phyloP scores from a whole-genome alignment of 2,113 vertebrate species.

The Australoheros scitulus region DNA sequence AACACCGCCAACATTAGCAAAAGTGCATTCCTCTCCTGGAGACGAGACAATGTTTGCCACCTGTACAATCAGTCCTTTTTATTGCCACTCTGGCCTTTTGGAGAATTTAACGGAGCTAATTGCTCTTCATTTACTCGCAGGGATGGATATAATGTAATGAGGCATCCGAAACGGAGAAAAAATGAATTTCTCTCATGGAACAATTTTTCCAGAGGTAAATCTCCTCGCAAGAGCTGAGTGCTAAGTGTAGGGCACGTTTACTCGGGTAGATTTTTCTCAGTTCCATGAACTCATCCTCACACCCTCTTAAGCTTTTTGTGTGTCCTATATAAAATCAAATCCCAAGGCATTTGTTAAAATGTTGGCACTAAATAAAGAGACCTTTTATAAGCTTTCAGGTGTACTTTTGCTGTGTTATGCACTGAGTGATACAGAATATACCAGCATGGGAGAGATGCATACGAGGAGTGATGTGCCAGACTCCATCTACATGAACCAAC shows the following conservation, averaged over 20 bases:
- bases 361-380: conserved; percentile 13
- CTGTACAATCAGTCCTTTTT: conserved; percentile 57
- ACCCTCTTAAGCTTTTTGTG: background rate
- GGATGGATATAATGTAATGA: conserved; percentile 49
- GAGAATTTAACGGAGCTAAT: conserved; percentile 52
- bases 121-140: conserved; percentile 59
- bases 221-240: background rate
- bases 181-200: conserved; percentile 34
- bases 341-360: conserved; percentile 7
- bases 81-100: conserved; percentile 57
- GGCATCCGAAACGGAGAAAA: conserved; percentile 39
- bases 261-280: background rate
- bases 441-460: conserved; percentile 31
- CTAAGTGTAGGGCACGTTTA: conserved; percentile 6
- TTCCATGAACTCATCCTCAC: conserved; percentile 17
- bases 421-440: conserved; percentile 23
- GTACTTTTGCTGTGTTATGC: conserved; percentile 17
- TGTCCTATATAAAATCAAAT: conserved; percentile 17
- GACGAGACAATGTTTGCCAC: conserved; percentile 56
- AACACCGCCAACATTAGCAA: conserved; percentile 59
- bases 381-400: conserved; percentile 33
- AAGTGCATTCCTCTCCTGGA: conserved; percentile 50
- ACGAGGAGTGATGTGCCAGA: conserved; percentile 44
- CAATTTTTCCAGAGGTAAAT: conserved; percentile 35
- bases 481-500: conserved; percentile 70